These are phyloP conservation scores for Oreochromis spilurus DNA, from an alignment of 2,113 vertebrate species.

Conservation along the genomic window DNA sequence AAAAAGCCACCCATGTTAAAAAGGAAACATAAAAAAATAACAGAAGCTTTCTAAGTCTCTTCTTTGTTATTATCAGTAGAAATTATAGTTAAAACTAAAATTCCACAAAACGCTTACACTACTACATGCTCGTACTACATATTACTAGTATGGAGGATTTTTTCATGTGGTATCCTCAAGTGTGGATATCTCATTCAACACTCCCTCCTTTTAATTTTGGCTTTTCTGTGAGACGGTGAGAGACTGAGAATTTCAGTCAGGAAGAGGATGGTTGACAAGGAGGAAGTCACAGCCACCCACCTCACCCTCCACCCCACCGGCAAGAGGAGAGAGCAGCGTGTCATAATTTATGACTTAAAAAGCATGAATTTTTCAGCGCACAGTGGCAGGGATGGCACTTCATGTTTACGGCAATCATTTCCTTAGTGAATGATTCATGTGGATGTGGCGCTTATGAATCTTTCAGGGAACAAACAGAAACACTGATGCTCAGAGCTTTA, in stretches of 20 bases:
- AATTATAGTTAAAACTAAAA: neutral
- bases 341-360: conserved; percentile 75
- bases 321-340: conserved; percentile 34
- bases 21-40: neutral
- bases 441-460: conserved; percentile 64
- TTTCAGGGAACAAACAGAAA: conserved; percentile 69
- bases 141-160: neutral
- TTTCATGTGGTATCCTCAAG: neutral
- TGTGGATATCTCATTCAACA: neutral
- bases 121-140: neutral
- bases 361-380: conserved; percentile 71
- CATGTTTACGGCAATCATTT: conserved; percentile 74
- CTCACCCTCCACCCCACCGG: neutral
- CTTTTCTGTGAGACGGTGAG: neutral
- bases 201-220: neutral
- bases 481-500: conserved; percentile 40
- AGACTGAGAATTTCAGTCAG: neutral
- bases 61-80: neutral
- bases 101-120: neutral
- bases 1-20: neutral
- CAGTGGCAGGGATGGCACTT: conserved; percentile 68
- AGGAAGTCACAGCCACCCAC: conserved; percentile 1
- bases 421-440: conserved; percentile 73
- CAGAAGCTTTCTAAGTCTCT: neutral
- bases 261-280: conserved; percentile 13